A percentile compares a stretch with the other conserved stretches of the same genome.
Conservation (phyloP, 2,888 invertebrate species). For the Parelbella ahira region DNA sequence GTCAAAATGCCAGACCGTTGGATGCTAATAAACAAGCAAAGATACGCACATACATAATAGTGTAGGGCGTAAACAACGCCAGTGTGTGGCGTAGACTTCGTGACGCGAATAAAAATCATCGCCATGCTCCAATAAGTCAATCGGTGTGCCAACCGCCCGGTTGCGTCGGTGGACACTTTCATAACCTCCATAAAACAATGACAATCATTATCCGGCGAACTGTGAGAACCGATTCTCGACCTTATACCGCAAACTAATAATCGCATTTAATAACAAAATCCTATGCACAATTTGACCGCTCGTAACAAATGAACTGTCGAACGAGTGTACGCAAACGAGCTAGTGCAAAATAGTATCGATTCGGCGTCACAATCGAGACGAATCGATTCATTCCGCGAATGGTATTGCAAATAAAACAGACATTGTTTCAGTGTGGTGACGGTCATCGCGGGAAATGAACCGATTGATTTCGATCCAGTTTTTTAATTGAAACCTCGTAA, state of each 20-base stretch:
- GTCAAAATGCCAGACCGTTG: constrained; percentile 27
- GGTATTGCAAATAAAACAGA: constrained; percentile 48
- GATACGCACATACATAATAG: constrained; percentile 34
- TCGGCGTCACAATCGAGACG: constrained; percentile 55
- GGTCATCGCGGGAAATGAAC: constrained; percentile 53
- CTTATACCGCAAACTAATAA: constrained; percentile 37
- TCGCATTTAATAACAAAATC: constrained; percentile 45
- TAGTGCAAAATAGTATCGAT: constrained; percentile 48
- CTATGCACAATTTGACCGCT: constrained; percentile 36
- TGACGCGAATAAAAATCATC: constrained; percentile 66
- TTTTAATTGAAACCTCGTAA: constrained; percentile 36
- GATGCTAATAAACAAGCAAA: constrained; percentile 24
- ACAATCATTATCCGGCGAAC: constrained; percentile 47
- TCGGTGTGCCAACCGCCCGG: constrained; percentile 58
- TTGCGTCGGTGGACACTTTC: constrained; percentile 57
- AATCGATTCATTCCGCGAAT: constrained; percentile 67
- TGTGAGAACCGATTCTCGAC: constrained; percentile 33
- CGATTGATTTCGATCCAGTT: constrained; percentile 61
- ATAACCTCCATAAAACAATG: constrained; percentile 68
- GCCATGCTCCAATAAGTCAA: constrained; percentile 73
- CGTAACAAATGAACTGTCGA: constrained; percentile 27
- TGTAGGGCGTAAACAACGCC: constrained; percentile 34
- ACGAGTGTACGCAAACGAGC: constrained; percentile 40
- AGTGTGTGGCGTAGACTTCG: constrained; percentile 45
- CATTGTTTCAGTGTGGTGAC: constrained; percentile 58